These are phyloP conservation scores for Drosophila malerkotliana DNA, from an alignment of 1,140 invertebrate species.

Conservation along the genomic window DNA sequence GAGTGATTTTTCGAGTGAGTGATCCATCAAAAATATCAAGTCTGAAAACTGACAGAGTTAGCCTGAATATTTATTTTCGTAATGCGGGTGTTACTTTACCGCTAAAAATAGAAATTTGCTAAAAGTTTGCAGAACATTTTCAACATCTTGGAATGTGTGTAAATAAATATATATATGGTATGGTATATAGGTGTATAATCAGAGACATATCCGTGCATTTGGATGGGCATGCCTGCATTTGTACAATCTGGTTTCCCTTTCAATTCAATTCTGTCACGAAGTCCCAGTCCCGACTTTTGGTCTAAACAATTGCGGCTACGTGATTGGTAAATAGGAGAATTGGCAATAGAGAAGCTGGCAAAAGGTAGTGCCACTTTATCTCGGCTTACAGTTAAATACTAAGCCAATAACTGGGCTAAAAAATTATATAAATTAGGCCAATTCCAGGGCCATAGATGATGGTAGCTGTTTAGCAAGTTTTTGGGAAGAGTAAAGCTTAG, in stretches of 20 bases:
- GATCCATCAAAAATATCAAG: slow-evolving; percentile 20
- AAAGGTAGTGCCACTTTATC: not conserved
- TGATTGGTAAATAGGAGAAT: not conserved
- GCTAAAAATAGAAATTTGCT: slow-evolving; percentile 45
- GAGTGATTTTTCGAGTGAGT: not conserved
- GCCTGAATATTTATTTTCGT: slow-evolving; percentile 20
- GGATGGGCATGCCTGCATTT: slow-evolving; percentile 9
- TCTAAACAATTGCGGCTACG: slow-evolving; percentile 5
- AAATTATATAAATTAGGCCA: too few relatives aligned
- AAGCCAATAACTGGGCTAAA: not conserved
- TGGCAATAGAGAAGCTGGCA: slow-evolving; percentile 1
- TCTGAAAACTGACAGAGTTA: not conserved
- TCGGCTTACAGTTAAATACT: not conserved
- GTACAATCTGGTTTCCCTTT: slow-evolving; percentile 68
- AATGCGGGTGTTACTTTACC: slow-evolving; percentile 6
- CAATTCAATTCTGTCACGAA: slow-evolving; percentile 73
- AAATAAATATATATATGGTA: slow-evolving; percentile 12
- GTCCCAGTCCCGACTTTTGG: slow-evolving; percentile 3
- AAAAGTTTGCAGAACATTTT: slow-evolving; percentile 38
- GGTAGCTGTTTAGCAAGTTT: not conserved
- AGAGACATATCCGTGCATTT: not conserved
- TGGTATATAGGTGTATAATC: not conserved
- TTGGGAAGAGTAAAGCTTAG: slow-evolving; percentile 19
- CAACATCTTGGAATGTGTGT: slow-evolving; percentile 38
- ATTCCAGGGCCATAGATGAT: slow-evolving; percentile 28